Base-by-base conservation (phyloP, 2,888 invertebrate species). In the Drosophila aldrichi region DNA sequence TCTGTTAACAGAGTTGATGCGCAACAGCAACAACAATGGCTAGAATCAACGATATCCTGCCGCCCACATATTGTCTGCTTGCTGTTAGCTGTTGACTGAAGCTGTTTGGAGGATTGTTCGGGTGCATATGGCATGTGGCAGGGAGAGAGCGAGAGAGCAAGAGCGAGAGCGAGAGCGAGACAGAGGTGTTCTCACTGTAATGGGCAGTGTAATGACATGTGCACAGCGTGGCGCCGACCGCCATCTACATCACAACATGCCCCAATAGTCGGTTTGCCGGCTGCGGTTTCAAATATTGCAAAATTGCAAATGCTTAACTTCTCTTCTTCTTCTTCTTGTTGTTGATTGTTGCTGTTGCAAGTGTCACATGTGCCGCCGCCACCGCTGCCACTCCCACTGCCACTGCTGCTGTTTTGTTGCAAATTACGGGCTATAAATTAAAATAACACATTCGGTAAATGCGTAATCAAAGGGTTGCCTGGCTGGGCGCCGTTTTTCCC, bases 231-330 rank as follows among this genome's bases (percentile, higher is more conserved):
- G 36, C 32, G 56, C 59, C 59, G 56, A 65, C 76, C 69, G 41
- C 68, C 46, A 54, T 54, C 64, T 58, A 55, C 73, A 46, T 67
- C 40, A 41, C 51, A 40, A 41, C 74, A 44, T 49, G 44, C 36
- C 71, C 54, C 74, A 49, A 44, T 57, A 73, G 40, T 72, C 51
- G 66, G 70, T 75, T 79, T 34, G 69, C 68, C 81, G 82, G 76
- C 77, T 90, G 90, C 81, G 91, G 90, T 91, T 87, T 81, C 83
- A 88, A 84, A 90, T 85, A 83, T 88, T 82, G 86, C 82, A 86
- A 91, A 91, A 75, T 78, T 73, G 68, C 72, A 77, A 83, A 89
- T 83, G 87, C 72, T 80, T 88, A 72, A 73, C 75, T 52, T 38
- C 59, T 59, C 52, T 59, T 59, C 55, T 62, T 63, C 61, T 73